A percentile compares a stretch with the other conserved stretches of the same genome.
Conservation (phyloP, 1,140 invertebrate genomes). For the Drosophila athabasca region DNA sequence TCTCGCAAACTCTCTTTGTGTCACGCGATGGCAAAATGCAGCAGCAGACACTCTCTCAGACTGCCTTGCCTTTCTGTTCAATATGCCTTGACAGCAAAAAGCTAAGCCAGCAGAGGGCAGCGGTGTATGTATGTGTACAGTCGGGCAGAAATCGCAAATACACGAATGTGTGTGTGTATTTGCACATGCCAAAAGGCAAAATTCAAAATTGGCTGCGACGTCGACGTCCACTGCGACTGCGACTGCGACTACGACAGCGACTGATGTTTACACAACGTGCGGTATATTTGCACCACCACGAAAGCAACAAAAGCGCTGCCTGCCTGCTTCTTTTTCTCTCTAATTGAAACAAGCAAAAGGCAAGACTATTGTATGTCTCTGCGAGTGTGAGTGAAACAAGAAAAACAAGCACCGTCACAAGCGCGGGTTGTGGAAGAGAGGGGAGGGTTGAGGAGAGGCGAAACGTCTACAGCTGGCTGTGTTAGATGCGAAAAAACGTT, state of each 20-base stretch:
- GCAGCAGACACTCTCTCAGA: too few species aligned
- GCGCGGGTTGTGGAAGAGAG: too few species aligned
- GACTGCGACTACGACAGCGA: conserved; percentile 40
- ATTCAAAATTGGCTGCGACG: conserved; percentile 51
- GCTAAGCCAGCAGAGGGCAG: conserved; percentile 24
- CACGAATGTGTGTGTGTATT: conserved; percentile 1
- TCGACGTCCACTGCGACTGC: conserved; percentile 34
- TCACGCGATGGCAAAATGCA: too few species aligned
- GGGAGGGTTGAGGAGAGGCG: too few species aligned
- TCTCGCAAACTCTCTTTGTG: too few species aligned
- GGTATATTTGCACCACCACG: conserved; percentile 59
- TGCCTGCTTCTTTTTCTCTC: conserved; percentile 65
- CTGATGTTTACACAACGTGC: conserved; percentile 78
- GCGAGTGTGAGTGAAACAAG: conserved; percentile 56
- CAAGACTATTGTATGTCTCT: conserved; percentile 31
- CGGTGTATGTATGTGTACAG: too few species aligned
- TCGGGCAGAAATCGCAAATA: conserved; percentile 43
- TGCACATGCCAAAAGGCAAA: conserved; percentile 19
- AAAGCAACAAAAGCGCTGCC: conserved; percentile 32
- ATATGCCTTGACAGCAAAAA: too few species aligned
- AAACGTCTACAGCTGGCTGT: conserved; percentile 68
- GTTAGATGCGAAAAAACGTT: conserved; percentile 64
- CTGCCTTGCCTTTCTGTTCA: too few species aligned
- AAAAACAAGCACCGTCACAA: conserved; percentile 61
- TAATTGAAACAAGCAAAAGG: conserved; percentile 78